These are phyloP conservation scores for Periparus ater DNA, from an alignment of 2,797 vertebrate genomes.

Conservation along the genomic window DNA sequence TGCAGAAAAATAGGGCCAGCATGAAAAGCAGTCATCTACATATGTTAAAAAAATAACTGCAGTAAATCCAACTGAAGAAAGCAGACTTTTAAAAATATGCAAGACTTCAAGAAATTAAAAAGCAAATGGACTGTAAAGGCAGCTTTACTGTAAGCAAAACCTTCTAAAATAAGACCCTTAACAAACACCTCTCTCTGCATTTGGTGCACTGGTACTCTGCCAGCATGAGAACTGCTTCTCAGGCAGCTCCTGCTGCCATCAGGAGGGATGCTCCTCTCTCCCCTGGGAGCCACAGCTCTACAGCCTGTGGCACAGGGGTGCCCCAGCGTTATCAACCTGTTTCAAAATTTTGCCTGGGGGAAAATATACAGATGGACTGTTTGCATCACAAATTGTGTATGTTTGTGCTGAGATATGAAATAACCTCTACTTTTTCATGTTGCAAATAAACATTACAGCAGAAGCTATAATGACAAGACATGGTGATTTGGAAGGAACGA, in stretches of 20 bases:
- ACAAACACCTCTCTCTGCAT: neutral
- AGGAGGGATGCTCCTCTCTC: neutral
- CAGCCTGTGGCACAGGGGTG: neutral
- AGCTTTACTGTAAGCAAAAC: slow-evolving; percentile 2
- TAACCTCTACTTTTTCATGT: neutral
- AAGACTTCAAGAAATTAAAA: slow-evolving; percentile 22
- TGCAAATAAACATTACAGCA: neutral
- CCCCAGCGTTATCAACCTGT: rapidly evolving
- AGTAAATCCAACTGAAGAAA: slow-evolving; percentile 6
- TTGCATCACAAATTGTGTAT: neutral
- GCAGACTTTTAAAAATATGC: slow-evolving; percentile 4
- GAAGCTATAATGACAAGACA: neutral
- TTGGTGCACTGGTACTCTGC: neutral
- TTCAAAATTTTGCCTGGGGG: neutral
- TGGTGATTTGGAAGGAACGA: slow-evolving; percentile 16
- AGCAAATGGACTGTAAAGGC: slow-evolving; percentile 33
- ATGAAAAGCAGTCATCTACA: slow-evolving; percentile 46
- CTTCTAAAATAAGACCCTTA: slow-evolving; percentile 3
- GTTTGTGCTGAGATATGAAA: neutral
- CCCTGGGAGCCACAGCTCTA: neutral
- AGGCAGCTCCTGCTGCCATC: neutral
- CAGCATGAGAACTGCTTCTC: neutral
- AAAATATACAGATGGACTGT: neutral
- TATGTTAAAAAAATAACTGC: slow-evolving; percentile 44
- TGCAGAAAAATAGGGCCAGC: slow-evolving; percentile 25